phyloP scores from a whole-genome alignment of 2,113 vertebrate genomes.

The Chaetura pelagica region DNA sequence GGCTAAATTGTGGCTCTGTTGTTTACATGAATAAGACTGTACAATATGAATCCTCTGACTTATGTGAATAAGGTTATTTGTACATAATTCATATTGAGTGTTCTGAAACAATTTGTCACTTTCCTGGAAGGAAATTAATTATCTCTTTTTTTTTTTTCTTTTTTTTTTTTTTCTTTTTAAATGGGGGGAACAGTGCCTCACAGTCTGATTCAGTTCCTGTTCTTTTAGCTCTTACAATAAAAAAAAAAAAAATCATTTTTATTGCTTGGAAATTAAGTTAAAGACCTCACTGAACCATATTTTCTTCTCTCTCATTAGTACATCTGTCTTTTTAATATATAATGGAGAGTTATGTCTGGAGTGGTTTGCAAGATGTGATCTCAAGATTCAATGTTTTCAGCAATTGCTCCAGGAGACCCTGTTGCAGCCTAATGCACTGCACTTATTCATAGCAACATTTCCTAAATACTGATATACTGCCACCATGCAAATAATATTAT shows the following conservation, averaged over 20 bases:
- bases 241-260: not conserved
- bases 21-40: not conserved
- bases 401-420: not conserved
- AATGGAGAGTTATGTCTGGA: not conserved
- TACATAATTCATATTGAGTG: not conserved
- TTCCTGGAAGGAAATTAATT: not conserved
- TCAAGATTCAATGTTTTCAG: not conserved
- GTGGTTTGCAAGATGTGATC: not conserved
- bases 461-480: not conserved
- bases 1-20: not conserved
- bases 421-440: not conserved
- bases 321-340: not conserved
- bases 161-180: not conserved
- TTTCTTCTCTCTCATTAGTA: not conserved
- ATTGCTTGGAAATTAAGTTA: not conserved
- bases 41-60: not conserved
- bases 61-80: slow-evolving; percentile 4
- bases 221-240: not conserved
- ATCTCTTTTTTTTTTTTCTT: accelerated
- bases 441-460: not conserved
- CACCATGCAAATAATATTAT: not conserved
- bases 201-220: not conserved
- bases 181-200: not conserved
- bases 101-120: not conserved
- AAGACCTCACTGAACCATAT: not conserved